These are phyloP conservation scores for Eueides isabella DNA, from an alignment of 1,140 invertebrate species.

Conservation along the genomic window DNA sequence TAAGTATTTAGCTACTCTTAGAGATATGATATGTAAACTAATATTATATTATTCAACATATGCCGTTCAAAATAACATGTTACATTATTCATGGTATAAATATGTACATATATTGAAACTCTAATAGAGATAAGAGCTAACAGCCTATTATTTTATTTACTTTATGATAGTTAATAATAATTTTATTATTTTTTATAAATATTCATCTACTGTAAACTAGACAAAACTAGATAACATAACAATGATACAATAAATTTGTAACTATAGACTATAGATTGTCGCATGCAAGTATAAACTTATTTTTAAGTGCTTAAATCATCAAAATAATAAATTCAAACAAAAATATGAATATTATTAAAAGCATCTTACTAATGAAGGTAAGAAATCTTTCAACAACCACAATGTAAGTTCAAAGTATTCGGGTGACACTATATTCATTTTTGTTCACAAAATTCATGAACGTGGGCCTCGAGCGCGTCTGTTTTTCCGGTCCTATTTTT, in stretches of 20 bases:
- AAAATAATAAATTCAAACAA: neutral
- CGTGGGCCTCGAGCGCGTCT: neutral
- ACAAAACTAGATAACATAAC: no score
- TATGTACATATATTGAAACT: no score
- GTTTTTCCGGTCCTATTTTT: constrained; percentile 5
- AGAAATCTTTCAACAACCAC: neutral
- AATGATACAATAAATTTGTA: no score
- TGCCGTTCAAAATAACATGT: neutral
- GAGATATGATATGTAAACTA: neutral
- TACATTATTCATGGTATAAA: constrained; percentile 3
- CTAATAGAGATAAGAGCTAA: no score
- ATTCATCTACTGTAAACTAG: no score
- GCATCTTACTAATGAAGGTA: neutral
- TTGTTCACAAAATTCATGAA: neutral
- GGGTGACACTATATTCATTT: constrained; percentile 3
- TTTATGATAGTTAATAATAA: no score
- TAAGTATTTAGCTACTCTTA: neutral
- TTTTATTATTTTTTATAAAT: no score
- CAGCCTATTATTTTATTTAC: no score
- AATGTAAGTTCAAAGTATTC: neutral
- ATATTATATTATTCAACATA: neutral
- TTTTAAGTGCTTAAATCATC: no score
- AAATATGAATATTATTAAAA: neutral
- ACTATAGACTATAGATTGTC: no score
- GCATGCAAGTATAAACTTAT: no score